Percentiles rank a stretch among this genome's conserved stretches.
Conservation (phyloP, 2,113 vertebrate genomes). For the Elgaria multicarinata region DNA sequence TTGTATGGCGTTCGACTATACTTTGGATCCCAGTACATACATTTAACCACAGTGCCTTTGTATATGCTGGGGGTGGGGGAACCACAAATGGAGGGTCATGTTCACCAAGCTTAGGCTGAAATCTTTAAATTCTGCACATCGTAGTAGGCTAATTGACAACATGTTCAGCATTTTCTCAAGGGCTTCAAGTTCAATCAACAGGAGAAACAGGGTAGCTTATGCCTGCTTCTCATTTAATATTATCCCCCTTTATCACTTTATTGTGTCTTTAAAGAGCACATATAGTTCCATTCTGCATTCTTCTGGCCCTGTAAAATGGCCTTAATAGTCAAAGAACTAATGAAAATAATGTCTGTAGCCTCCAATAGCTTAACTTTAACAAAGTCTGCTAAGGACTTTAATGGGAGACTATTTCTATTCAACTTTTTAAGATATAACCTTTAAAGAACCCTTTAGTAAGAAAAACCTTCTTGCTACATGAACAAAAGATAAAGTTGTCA, state of each 20-base stretch:
- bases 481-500: neutral
- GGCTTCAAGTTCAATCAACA: neutral
- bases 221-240: constrained; percentile 7
- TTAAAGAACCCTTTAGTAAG: neutral
- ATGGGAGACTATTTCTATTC: neutral
- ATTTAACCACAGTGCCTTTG: neutral
- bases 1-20: neutral
- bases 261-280: neutral
- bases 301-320: neutral
- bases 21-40: neutral
- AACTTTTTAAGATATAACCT: constrained; percentile 2
- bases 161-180: neutral
- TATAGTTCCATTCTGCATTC: neutral
- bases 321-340: neutral
- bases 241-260: neutral
- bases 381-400: constrained; percentile 8
- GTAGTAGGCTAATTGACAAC: neutral
- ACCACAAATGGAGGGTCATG: neutral
- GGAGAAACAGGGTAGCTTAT: neutral
- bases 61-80: neutral
- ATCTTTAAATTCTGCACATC: neutral
- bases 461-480: neutral
- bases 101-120: neutral
- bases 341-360: neutral
- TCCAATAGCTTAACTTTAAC: neutral